Percentiles rank a stretch among this genome's conserved stretches.
phyloP scores from a whole-genome alignment of 1,140 invertebrate species.

The Drosophila simulans region DNA sequence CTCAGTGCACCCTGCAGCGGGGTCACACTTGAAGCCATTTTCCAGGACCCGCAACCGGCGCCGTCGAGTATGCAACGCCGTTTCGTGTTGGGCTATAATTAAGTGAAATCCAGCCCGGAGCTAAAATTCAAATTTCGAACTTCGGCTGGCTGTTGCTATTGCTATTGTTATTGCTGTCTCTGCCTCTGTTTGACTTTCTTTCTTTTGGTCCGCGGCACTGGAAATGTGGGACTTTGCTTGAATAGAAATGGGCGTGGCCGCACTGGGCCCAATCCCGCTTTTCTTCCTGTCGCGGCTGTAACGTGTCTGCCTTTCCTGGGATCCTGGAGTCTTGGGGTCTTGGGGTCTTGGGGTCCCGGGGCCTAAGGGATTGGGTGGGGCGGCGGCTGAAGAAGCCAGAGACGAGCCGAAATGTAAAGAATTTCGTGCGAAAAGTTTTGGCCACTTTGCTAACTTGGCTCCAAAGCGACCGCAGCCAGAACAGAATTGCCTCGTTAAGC shows the following conservation, averaged over 20 bases:
- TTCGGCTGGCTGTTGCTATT: constrained; percentile 9
- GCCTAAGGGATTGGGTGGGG: neutral
- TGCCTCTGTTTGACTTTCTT: neutral
- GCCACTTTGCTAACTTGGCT: constrained; percentile 20
- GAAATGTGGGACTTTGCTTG: constrained; percentile 49
- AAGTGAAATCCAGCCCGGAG: constrained; percentile 71
- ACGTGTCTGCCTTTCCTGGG: constrained; percentile 20
- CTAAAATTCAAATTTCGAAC: constrained; percentile 48
- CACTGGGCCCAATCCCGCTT: neutral
- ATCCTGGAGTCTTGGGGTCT: too few relatives aligned
- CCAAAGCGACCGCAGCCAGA: constrained; percentile 41
- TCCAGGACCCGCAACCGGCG: constrained; percentile 58
- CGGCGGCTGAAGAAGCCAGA: constrained; percentile 8
- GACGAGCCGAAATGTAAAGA: constrained; percentile 35
- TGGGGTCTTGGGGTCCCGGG: neutral
- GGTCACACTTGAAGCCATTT: constrained; percentile 29
- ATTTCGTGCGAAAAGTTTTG: constrained; percentile 19
- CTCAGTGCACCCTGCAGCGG: constrained; percentile 1
- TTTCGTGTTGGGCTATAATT: constrained; percentile 78
- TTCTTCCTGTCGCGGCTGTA: constrained; percentile 9
- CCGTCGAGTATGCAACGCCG: constrained; percentile 66
- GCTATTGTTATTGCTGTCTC: neutral
- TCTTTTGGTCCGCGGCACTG: constrained; percentile 1
- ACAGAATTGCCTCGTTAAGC: constrained; percentile 44
- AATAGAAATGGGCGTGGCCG: constrained; percentile 64